phyloP scores from a whole-genome alignment of 2,888 invertebrate genomes.

The Mesochorus sp. region DNA sequence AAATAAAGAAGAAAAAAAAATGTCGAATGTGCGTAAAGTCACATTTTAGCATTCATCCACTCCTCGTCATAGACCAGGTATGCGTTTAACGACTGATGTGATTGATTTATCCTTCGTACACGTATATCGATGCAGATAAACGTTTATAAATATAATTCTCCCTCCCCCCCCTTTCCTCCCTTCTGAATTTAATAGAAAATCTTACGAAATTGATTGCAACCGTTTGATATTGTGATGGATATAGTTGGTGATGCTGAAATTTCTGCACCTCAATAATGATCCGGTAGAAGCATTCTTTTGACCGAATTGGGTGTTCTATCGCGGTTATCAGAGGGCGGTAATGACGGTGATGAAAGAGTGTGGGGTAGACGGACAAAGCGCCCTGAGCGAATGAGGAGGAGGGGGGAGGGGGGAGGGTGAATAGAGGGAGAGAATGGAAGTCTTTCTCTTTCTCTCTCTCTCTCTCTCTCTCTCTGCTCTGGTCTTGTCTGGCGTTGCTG shows the following conservation, averaged over 20 bases:
- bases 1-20: too few relatives aligned
- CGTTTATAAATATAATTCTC: too few relatives aligned
- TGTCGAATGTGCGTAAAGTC: too few relatives aligned
- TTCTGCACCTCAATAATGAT: background rate
- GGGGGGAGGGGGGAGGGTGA: background rate
- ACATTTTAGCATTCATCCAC: too few relatives aligned
- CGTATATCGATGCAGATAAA: too few relatives aligned
- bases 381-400: conserved; percentile 9
- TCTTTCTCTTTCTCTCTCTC: background rate
- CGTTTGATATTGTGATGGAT: too few relatives aligned
- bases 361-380: conserved; percentile 46
- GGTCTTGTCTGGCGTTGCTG: conserved; percentile 61
- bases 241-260: background rate
- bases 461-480: conserved; percentile 16
- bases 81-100: too few relatives aligned
- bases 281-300: conserved; percentile 4
- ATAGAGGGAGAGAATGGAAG: conserved; percentile 24
- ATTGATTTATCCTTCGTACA: too few relatives aligned
- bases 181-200: too few relatives aligned
- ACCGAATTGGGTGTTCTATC: conserved; percentile 41
- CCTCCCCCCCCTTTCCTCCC: too few relatives aligned
- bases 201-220: too few relatives aligned
- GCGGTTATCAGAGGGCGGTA: conserved; percentile 45
- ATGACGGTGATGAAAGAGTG: conserved; percentile 37
- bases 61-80: too few relatives aligned